These are phyloP conservation scores for Drosophila birchii DNA, from an alignment of 2,888 invertebrate species.

Conservation along the genomic window DNA sequence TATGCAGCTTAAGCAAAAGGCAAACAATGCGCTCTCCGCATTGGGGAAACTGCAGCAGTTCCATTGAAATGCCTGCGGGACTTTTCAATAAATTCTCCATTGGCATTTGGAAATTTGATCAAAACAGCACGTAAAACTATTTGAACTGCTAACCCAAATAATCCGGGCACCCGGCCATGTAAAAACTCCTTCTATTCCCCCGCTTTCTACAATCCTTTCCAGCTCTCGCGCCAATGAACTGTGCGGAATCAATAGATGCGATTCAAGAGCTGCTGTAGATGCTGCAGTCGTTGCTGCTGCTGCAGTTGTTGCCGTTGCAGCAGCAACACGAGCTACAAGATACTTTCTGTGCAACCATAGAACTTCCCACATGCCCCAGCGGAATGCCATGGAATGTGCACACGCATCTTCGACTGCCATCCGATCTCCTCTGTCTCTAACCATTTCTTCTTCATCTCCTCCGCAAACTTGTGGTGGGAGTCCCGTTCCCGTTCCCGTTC, in stretches of 20 bases:
- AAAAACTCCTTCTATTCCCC: slow-evolving; percentile 4
- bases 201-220: slow-evolving; percentile 15
- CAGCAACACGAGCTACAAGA: slow-evolving; percentile 73
- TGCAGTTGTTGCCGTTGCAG: slow-evolving; percentile 24
- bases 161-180: slow-evolving; percentile 33
- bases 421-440: slow-evolving; percentile 30
- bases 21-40: slow-evolving; percentile 42
- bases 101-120: slow-evolving; percentile 68
- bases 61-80: slow-evolving; percentile 42
- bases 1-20: slow-evolving; percentile 42
- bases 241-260: slow-evolving; percentile 77
- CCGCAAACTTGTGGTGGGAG: slow-evolving; percentile 46
- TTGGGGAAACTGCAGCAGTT: slow-evolving; percentile 27
- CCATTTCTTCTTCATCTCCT: slow-evolving; percentile 1
- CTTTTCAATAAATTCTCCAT: slow-evolving; percentile 72
- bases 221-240: slow-evolving; percentile 68
- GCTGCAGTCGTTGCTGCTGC: slow-evolving; percentile 2
- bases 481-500: neutral
- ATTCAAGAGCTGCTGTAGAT: slow-evolving; percentile 32
- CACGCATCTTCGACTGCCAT: slow-evolving; percentile 75
- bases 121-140: slow-evolving; percentile 75
- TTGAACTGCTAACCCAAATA: slow-evolving; percentile 80
- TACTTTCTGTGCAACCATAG: slow-evolving; percentile 71
- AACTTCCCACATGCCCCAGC: slow-evolving; percentile 72
- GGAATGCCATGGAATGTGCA: slow-evolving; percentile 77